These are phyloP conservation scores for Schlechtendalia chinensis DNA, from an alignment of 1,140 invertebrate species.

Conservation along the genomic window DNA sequence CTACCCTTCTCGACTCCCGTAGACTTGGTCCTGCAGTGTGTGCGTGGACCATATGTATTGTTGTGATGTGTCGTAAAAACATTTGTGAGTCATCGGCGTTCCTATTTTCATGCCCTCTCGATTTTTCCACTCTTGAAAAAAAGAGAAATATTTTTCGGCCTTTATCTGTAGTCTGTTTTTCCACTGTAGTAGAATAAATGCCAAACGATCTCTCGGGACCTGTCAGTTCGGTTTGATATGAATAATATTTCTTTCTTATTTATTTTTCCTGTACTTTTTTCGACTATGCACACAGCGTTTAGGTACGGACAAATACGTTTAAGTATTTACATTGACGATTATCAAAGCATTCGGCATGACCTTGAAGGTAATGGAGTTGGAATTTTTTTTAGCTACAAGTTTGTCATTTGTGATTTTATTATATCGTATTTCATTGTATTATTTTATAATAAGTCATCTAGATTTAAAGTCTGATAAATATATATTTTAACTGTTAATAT, in stretches of 20 bases:
- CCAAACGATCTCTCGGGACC: constrained; percentile 15
- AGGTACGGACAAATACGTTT: background rate
- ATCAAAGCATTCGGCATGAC: too few relatives aligned
- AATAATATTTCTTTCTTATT: constrained; percentile 21
- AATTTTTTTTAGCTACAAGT: too few relatives aligned
- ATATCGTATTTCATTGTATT: too few relatives aligned
- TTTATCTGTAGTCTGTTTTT: constrained; percentile 10
- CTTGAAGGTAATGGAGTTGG: too few relatives aligned
- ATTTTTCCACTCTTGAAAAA: constrained; percentile 4
- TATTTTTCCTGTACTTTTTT: background rate
- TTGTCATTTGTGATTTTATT: too few relatives aligned
- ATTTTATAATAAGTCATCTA: too few relatives aligned
- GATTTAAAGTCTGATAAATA: too few relatives aligned
- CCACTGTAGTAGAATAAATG: constrained; percentile 2
- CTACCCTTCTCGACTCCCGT: constrained; percentile 7
- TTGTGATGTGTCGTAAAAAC: constrained; percentile 40
- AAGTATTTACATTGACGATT: background rate
- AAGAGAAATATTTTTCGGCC: background rate
- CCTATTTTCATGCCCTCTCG: constrained; percentile 8
- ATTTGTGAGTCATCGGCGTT: constrained; percentile 41
- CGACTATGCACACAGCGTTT: background rate
- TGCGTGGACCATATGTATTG: background rate
- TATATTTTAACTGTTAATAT: too few relatives aligned
- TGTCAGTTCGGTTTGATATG: constrained; percentile 4
- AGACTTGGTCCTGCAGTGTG: background rate